Evolutionary conservation across 2,797 vertebrate species (phyloP).

Genomic region (Rhinogobio ventralis): DNA sequence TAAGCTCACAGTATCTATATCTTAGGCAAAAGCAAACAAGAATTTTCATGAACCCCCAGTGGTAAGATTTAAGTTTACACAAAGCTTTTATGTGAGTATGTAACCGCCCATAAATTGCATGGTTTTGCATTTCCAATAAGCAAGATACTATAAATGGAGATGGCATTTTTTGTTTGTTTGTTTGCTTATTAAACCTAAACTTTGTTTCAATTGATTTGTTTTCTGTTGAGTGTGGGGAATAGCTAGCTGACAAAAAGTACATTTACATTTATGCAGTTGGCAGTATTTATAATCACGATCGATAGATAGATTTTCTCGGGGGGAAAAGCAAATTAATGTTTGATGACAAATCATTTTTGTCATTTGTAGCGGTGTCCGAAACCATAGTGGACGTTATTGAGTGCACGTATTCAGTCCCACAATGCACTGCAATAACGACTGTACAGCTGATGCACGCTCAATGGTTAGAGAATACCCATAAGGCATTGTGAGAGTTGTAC

Average conservation of each 20-base stretch:
- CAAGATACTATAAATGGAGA: not conserved
- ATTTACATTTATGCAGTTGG: not conserved
- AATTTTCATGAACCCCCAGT: not conserved
- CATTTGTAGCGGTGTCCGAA: too few relatives aligned
- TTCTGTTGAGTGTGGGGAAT: not conserved
- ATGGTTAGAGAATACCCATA: too few relatives aligned
- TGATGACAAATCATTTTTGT: too few relatives aligned
- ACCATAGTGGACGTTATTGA: too few relatives aligned
- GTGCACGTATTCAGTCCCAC: too few relatives aligned
- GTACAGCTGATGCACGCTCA: too few relatives aligned
- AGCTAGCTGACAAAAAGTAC: not conserved
- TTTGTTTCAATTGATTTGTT: not conserved
- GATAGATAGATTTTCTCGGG: too few relatives aligned
- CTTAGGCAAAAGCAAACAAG: conserved; percentile 10
- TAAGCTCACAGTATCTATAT: conserved; percentile 17
- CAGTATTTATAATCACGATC: not conserved
- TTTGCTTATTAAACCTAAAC: not conserved
- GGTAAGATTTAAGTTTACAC: not conserved
- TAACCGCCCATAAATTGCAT: not conserved
- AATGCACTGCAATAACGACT: too few relatives aligned
- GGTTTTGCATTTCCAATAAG: conserved; percentile 8
- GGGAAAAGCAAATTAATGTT: too few relatives aligned
- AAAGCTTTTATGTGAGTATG: not conserved
- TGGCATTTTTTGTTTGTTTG: too few relatives aligned
- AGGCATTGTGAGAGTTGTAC: too few relatives aligned